Evolutionary conservation across 1,140 invertebrate species (phyloP).

Genomic region (Drosophila pectinifera): DNA sequence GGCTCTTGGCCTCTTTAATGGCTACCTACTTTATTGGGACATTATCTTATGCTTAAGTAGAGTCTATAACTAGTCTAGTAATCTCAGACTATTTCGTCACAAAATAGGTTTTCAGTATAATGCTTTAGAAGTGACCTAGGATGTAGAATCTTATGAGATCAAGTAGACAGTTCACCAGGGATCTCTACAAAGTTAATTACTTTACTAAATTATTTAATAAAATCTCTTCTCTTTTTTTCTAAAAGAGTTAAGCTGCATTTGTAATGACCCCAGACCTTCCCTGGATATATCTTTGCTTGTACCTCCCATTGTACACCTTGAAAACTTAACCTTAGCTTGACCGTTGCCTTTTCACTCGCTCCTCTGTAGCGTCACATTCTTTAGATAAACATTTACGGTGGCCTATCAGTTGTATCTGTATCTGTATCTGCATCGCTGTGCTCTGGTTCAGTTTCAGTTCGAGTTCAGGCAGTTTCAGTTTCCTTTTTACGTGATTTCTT

Average conservation of each 20-base stretch:
- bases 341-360: slow-evolving; percentile 1
- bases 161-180: too few relatives aligned
- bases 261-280: background rate
- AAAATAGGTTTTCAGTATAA: background rate
- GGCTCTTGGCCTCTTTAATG: slow-evolving; percentile 9
- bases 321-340: slow-evolving; percentile 21
- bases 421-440: slow-evolving; percentile 51
- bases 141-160: too few relatives aligned
- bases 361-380: slow-evolving; percentile 32
- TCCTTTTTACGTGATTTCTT: slow-evolving; percentile 66
- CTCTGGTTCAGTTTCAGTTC: slow-evolving; percentile 26
- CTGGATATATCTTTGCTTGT: background rate
- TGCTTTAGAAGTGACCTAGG: too few relatives aligned
- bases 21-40: background rate
- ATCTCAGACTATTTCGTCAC: background rate
- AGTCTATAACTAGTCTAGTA: too few relatives aligned
- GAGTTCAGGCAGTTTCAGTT: slow-evolving; percentile 49
- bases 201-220: too few relatives aligned
- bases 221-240: too few relatives aligned
- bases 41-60: too few relatives aligned
- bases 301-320: background rate
- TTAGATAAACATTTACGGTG: slow-evolving; percentile 67
- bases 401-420: slow-evolving; percentile 57
- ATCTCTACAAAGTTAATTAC: too few relatives aligned
- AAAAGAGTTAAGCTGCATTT: background rate